Base-by-base conservation (phyloP, 2,113 vertebrate species). In the Eolophus roseicapilla region DNA sequence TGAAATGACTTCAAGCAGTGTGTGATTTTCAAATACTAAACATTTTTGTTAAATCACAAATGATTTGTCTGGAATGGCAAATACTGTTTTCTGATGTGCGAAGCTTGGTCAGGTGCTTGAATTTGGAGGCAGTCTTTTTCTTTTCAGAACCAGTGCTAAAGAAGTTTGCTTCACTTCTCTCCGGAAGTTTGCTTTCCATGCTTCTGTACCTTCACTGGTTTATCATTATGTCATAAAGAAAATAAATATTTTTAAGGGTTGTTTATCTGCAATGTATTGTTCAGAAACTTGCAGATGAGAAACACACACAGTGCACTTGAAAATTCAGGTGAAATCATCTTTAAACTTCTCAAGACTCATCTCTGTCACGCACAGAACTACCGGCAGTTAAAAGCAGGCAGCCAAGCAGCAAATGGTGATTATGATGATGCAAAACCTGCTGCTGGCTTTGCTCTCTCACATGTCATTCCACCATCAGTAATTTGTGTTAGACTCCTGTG, bases 351-450 rank as follows among this genome's bases (percentile, higher is more conserved):
- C 3, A 18, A 81, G 37, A 70, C 21, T 77, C 3, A 39, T 31
- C 16, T 79, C 33, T 33, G 4, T 23, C 35, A 31, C 20, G 52
- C 6, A 19, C 4, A 74, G 44, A 76, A 33, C 18, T 50, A 60
- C 0, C 0, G 3, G 21, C 4, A 6, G 67, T 35, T 47, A 79
- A 18, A 86, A 57, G 47, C 0, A 0, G 33, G 19, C 39, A 82
- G 52, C 55, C 3, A 79, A 79, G 55, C 46, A 68, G 44, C 24
- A 41, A 86, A 35, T 19, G 7, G 17, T 6, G 0, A 60, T 37
- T 39, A 44, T 18, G 53, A 35, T 37, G 68, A 10, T 8, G 11
- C 3, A 3, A 87, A 78, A 87, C 9, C 10, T 39, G 43, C 60
- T 63, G 17, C n/a, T 91, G 70, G 49, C 33, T 43, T 46, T 82